Base-by-base conservation (phyloP, 2,888 invertebrate genomes). In the Holacanthella duospinosa region DNA sequence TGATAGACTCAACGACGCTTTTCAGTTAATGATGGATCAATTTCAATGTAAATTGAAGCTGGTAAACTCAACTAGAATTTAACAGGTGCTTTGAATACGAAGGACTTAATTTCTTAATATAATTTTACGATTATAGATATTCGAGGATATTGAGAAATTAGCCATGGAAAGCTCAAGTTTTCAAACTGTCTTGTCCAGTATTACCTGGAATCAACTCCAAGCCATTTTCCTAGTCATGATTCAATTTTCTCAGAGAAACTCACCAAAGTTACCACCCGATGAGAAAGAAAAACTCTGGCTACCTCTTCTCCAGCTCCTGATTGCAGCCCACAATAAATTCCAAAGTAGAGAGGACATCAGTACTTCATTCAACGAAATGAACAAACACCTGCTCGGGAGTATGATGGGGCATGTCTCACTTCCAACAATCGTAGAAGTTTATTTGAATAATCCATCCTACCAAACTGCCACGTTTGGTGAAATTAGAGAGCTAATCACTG, bases 1-100 rank as follows among this genome's bases (percentile, higher is more conserved):
- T 66, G 87, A 88, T 16, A 85, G 88, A 76, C 85, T 85, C 75
- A 80, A 83, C 71, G 84, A 83, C 73, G 88, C 89, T 1, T 85
- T 88, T 74, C 81, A 84, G 27, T 64, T 75, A 29, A 69, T 76
- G 68, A 61, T 74, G 48, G 63, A 64, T 19, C 73, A 73, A 56
- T 72, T 77, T 59, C 65, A 73, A 43, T 64, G 61, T n/a, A 69
- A 68, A 64, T 63, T 74, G 48, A 9, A 48, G 6, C 48, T 16
- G 48, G 48, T 48, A 48, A 9, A 12, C 16, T 36, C 4, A n/a
- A 9, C 12, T 21, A 16, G 48, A 4, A 48, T 48, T 48, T 48
- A 9, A n/a, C 4, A 16, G 48, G 48, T 16, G 19, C 21, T 48
- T 4, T 21, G 21, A 48, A 48, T 55, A 25, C 6, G 6, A 25